These are phyloP conservation scores for Hanleya hanleyi DNA, from an alignment of 2,888 invertebrate species.

Conservation along the genomic window DNA sequence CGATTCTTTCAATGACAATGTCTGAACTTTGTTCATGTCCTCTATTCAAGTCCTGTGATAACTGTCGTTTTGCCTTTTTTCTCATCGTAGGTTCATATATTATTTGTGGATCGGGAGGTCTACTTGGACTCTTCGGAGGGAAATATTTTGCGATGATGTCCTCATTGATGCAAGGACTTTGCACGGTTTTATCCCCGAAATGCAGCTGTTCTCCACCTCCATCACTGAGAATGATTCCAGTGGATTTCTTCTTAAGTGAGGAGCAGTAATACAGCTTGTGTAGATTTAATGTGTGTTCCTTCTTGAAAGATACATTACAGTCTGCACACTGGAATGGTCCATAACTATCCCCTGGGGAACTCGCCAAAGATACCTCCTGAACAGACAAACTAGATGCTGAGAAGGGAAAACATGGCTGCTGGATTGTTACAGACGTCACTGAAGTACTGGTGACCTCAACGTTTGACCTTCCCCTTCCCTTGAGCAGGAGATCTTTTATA, in stretches of 20 bases:
- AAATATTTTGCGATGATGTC: constrained; percentile 26
- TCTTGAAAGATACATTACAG: constrained; percentile 86
- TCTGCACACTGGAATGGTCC: constrained; percentile 78
- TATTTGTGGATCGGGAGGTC: background rate
- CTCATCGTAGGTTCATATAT: background rate
- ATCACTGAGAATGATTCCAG: background rate
- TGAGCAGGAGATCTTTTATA: constrained; percentile 85
- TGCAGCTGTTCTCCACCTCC: background rate
- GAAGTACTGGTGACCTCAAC: background rate
- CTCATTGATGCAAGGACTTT: constrained; percentile 15
- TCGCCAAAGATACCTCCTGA: background rate
- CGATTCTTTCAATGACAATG: constrained; percentile 60
- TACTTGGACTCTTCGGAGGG: background rate
- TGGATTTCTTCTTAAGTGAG: background rate
- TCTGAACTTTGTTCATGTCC: background rate
- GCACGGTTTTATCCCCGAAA: background rate
- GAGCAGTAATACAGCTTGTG: constrained; percentile 85
- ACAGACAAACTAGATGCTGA: constrained; percentile 3
- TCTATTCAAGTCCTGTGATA: background rate
- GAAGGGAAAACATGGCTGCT: background rate
- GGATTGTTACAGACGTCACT: no score
- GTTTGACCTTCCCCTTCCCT: constrained; percentile 61
- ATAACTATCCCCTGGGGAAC: constrained; percentile 10
- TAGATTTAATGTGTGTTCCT: constrained; percentile 85
- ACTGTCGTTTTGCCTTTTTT: background rate